Evolutionary conservation across 2,888 invertebrate species (phyloP), one percentile per base, ranked within the genome.

Genomic region (Andrena dorsata): DNA sequence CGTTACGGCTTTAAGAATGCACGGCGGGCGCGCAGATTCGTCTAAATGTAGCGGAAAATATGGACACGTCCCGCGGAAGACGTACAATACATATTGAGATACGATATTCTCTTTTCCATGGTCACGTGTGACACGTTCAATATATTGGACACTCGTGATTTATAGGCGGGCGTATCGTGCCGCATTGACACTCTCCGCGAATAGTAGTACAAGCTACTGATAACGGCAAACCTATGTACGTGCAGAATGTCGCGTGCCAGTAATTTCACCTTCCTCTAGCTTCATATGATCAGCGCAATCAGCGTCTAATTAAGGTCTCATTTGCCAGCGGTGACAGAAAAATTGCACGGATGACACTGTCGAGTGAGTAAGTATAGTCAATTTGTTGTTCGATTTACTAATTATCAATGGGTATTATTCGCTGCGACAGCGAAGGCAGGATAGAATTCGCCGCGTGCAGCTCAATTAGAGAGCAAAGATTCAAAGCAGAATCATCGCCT

Each of bases 31-130:
- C 13, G 30, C 23, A 79, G 60, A 71, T 68, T 79, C 60, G 20
- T 32, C 61, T 58, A 20, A 49, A 69, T 26, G 72, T 79, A 47
- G 26, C 41, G 41, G 58, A 68, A 65, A 64, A 72, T 72, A 71
- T 53, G 60, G 41, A 28, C 51, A 58, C 69, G 76, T 74, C 35
- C 30, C 47, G 28, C 13, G 58, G 68, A 49, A 72, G 30, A 65
- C 65, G 65, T 72, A 61, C 56, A 28, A 41, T 53, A 78, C 49
- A 60, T 51, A 47, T 58, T 26, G 64, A 84, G 28, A 73, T 72
- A 56, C 65, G 64, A 30, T 69, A 32, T 76, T 80, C 41, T 84
- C 71, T 84, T 80, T 84, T 65, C 64, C 66, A 76, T 47, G 61
- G 63, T 47, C 65, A 61, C 51, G 61, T 32, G 66, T 74, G 78